Base-by-base conservation (phyloP, 1,140 invertebrate species). In the Cyphomyrmex costatus region DNA sequence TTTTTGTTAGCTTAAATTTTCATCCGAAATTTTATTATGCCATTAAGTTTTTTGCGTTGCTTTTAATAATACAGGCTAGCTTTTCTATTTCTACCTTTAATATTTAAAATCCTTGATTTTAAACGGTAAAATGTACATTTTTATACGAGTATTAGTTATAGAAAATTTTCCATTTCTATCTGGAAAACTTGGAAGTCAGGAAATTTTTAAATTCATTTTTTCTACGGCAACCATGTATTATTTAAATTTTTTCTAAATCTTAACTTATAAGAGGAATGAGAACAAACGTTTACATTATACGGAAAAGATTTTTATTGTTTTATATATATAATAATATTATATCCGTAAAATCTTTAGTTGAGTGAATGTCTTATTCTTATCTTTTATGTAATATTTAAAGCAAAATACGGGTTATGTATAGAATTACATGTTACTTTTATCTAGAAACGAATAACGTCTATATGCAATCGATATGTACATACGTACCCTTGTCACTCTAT, bases 381-480 rank as follows among this genome's bases (percentile, higher is more conserved):
- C 63, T 66, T 66, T 66, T n/a, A n/a, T 65, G n/a, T 66, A 66
- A 66, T 46, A 79, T 79, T 79, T 65, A 30, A 79, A 19, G 14
- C 5, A 36, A 66, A n/a, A 27, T 21, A 2, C 8, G 27, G 1
- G n/a, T 19, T 51, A 33, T 65, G 21, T 24, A 66, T 79, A 66
- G 33, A 53, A n/a, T 27, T 21, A 33, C 14, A 14, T 10, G 61
- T 19, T 79, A 16, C 63, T 68, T 53, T 79, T 68, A 66, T 51
- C 36, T 33, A 24, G 30, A 53, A 12, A 53, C 51, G 21, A 53
- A 24, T 36, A 21, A 58, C 58, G 74, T 36, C 30, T 58, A n/a
- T n/a, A 3, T 46, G 77, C n/a, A 30, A 53, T 68, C 77, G 77
- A 79, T 65, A 49, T 61, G 33, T 63, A 51, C 53, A 6, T 70